Base-by-base conservation (phyloP, 2,113 vertebrate genomes). In the Aspidoscelis tigris region DNA sequence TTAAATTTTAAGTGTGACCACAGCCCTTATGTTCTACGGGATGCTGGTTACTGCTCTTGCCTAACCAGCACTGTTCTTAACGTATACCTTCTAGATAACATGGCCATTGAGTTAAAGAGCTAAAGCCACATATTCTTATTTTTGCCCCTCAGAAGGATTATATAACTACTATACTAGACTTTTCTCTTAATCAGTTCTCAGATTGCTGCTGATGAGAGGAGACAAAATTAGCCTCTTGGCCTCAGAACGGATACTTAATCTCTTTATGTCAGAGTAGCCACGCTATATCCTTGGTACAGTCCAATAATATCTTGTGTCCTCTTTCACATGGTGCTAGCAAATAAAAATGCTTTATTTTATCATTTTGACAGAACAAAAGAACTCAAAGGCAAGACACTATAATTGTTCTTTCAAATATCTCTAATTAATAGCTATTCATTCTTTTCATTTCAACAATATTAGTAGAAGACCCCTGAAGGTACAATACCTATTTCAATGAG, bases 191-290 rank as follows among this genome's bases (percentile, higher is more conserved):
- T 41, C 41, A 2, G 64, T 50, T 74, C 76, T 47, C 22, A 20
- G 80, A 86, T 50, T n/a, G 86, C 66, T 58, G 76, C 43, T 24
- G 72, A 53, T 87, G 82, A 90, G 75, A 0, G 0, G 64, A 78
- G 78, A 75, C 69, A 41, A 77, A 89, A 90, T 93, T 93, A 90
- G 53, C 81, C 78, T 33, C 33, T 89, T 50, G 82, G 78, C 84
- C 87, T 79, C 87, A 22, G 7, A 84, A 71, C n/a, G 83, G 86
- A 91, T 80, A 4, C 7, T 64, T 88, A 93, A 93, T 91, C 91
- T 81, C 66, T 80, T 93, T 90, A 89, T 78, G 68, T 86, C 53
- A 24, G 81, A 53, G 41, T 43, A 65, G 39, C 41, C 82, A 71
- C 66, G 85, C 74, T 50, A 24, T 75, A 82, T 75, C 83, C 88